Evolutionary conservation across 2,797 vertebrate species (phyloP).

Genomic region (Hemibagrus guttatus): DNA sequence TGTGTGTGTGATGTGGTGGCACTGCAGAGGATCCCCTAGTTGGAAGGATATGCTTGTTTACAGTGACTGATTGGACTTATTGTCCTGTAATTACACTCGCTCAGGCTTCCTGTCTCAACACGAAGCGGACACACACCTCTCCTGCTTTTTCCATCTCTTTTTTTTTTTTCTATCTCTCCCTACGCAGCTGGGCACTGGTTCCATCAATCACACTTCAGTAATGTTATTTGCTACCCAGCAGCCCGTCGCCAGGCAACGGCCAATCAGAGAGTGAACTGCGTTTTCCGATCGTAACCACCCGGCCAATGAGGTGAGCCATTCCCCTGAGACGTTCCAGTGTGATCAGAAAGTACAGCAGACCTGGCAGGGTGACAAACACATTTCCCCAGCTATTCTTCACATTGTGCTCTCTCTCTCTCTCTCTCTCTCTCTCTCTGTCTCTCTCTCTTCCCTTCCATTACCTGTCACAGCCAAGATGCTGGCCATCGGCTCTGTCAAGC

Average conservation of each 20-base stretch:
- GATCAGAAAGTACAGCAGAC: slow-evolving; percentile 58
- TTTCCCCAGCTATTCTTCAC: slow-evolving; percentile 34
- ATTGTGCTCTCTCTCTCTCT: slow-evolving; percentile 43
- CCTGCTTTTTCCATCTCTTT: slow-evolving; percentile 21
- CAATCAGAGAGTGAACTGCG: slow-evolving; percentile 62
- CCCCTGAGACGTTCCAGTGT: slow-evolving; percentile 65
- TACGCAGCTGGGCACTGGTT: slow-evolving; percentile 55
- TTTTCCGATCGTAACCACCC: slow-evolving; percentile 48
- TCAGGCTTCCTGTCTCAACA: slow-evolving; percentile 59
- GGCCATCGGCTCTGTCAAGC: slow-evolving; percentile 54
- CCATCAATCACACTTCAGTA: slow-evolving; percentile 49
- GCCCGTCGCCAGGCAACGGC: slow-evolving; percentile 71
- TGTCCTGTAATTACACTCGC: slow-evolving; percentile 65
- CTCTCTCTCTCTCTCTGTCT: slow-evolving; percentile 25
- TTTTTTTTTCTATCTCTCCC: slow-evolving; percentile 17
- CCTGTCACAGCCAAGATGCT: slow-evolving; percentile 62
- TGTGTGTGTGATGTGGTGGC: slow-evolving; percentile 39
- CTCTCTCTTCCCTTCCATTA: slow-evolving; percentile 31
- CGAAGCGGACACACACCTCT: slow-evolving; percentile 38
- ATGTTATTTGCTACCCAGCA: slow-evolving; percentile 59
- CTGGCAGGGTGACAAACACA: slow-evolving; percentile 48
- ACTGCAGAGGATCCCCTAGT: slow-evolving; percentile 23
- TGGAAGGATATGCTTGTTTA: slow-evolving; percentile 52
- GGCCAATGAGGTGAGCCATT: slow-evolving; percentile 71
- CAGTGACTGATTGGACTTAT: slow-evolving; percentile 60